These are phyloP conservation scores for Lutjanus erythropterus DNA, from an alignment of 2,113 vertebrate genomes.

Conservation along the genomic window DNA sequence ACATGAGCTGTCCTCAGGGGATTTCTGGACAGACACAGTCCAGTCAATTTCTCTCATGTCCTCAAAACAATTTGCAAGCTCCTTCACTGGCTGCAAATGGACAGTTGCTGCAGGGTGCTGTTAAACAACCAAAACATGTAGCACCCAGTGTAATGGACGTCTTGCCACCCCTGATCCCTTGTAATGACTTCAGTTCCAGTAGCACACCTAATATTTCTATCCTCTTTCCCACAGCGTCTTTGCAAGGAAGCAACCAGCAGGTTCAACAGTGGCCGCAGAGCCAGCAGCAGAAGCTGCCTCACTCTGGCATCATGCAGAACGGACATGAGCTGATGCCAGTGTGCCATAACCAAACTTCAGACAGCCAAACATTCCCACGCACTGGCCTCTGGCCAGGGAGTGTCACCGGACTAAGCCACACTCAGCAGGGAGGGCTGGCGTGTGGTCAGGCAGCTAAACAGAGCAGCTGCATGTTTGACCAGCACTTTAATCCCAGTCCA, in stretches of 20 bases:
- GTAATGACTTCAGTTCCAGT: slow-evolving; percentile 42
- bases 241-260: slow-evolving; percentile 38
- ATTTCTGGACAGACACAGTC: slow-evolving; percentile 16
- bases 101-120: slow-evolving; percentile 36
- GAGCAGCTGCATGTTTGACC: slow-evolving; percentile 66
- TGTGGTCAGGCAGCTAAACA: slow-evolving; percentile 24
- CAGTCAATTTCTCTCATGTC: slow-evolving; percentile 9
- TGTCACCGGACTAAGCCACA: slow-evolving; percentile 41
- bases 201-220: neutral
- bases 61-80: slow-evolving; percentile 25
- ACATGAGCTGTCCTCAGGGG: neutral
- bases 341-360: slow-evolving; percentile 4
- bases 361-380: neutral
- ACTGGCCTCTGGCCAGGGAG: neutral
- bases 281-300: slow-evolving; percentile 51
- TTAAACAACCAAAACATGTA: neutral
- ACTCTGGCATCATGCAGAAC: slow-evolving; percentile 45
- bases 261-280: slow-evolving; percentile 53
- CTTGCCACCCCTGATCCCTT: slow-evolving; percentile 60
- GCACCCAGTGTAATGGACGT: slow-evolving; percentile 10
- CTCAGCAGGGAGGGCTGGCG: slow-evolving; percentile 36
- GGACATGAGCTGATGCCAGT: slow-evolving; percentile 24
- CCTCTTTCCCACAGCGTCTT: slow-evolving; percentile 29
- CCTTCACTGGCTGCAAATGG: slow-evolving; percentile 22
- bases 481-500: slow-evolving; percentile 26